Percentiles rank a stretch among this genome's conserved stretches.
These are phyloP conservation scores for Hirtodrosophila histrioides DNA, from an alignment of 2,888 invertebrate species.

Conservation along the genomic window DNA sequence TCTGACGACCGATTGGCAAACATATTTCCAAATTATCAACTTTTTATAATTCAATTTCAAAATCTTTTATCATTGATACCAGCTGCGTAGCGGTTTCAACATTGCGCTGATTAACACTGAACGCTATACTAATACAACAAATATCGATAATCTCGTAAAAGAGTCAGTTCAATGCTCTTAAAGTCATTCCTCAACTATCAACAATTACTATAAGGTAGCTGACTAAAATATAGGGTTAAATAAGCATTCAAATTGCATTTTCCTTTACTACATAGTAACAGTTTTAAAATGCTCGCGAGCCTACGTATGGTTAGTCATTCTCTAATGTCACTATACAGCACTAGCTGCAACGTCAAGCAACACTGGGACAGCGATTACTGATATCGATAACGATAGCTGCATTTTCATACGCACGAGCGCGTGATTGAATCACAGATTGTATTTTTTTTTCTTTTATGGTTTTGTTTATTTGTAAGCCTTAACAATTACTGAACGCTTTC, in stretches of 20 bases:
- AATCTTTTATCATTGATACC: slow-evolving; percentile 50
- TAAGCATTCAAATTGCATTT: not conserved
- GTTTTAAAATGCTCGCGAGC: not conserved
- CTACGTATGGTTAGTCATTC: no score
- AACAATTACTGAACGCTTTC: no score
- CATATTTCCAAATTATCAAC: slow-evolving; percentile 37
- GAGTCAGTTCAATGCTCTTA: not conserved
- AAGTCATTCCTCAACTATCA: not conserved
- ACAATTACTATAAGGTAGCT: no score
- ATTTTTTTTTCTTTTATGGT: not conserved
- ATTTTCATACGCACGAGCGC: not conserved
- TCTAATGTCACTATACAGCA: no score
- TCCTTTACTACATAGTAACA: not conserved
- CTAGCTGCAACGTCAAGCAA: no score
- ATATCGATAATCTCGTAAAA: slow-evolving; percentile 21
- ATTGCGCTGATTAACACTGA: slow-evolving; percentile 29
- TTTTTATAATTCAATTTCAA: slow-evolving; percentile 68
- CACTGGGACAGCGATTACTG: no score
- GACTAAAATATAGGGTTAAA: no score
- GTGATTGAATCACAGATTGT: not conserved
- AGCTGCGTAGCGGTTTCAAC: slow-evolving; percentile 54
- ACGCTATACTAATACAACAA: not conserved
- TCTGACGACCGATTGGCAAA: slow-evolving; percentile 20
- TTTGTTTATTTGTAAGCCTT: not conserved
- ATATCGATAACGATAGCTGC: not conserved